Base-by-base conservation (phyloP, 2,113 vertebrate species). In the Canis aureus region DNA sequence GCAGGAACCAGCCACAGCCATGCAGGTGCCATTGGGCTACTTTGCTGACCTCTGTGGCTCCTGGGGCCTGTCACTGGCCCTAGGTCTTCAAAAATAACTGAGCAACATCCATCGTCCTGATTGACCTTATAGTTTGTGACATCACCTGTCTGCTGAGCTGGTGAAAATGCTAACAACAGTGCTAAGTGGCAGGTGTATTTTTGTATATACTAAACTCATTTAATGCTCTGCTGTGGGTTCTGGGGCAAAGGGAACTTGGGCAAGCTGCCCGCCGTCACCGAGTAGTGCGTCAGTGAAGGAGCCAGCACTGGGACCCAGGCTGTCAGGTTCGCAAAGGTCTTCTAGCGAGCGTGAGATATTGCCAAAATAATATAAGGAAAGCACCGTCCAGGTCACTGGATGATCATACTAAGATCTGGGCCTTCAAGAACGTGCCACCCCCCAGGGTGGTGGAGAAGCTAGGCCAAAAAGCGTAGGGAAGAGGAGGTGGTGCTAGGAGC, bases 401-500 rank as follows among this genome's bases (percentile, higher is more conserved):
- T 12, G 51, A n/a, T 79, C 49, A 19, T 51, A 17, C 43, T 4
- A 20, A 27, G 89, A 22, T 43, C 51, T 64, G 51, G 59, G 25
- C 43, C 59, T 76, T 88, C 11, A 5, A 7, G 43, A 29, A 2
- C 53, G 22, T 8, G 49, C 57, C 3, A 0, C 22, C 3, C 0
- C 5, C 73, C 11, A 0, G 3, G 11, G 62, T 35, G 0, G 1
- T 10, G 27, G 53, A 3, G 78, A 13, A 12, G n/a, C 35, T 2
- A 6, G 5, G 7, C 27, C 35, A 13, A 1, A 22, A 0, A 27
- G 17, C 2, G 0, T 3, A 0, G 53, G 59, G 22, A 0, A 3
- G 10, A 0, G 5, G 10, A 27, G 62, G 10, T 1, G 17, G 10
- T 0, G 0, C 64, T 1, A 12, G 0, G 43, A 20, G 0, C 10